Conservation (phyloP, 2,888 invertebrate genomes). For the Poecilobothrus nobilitatus region DNA sequence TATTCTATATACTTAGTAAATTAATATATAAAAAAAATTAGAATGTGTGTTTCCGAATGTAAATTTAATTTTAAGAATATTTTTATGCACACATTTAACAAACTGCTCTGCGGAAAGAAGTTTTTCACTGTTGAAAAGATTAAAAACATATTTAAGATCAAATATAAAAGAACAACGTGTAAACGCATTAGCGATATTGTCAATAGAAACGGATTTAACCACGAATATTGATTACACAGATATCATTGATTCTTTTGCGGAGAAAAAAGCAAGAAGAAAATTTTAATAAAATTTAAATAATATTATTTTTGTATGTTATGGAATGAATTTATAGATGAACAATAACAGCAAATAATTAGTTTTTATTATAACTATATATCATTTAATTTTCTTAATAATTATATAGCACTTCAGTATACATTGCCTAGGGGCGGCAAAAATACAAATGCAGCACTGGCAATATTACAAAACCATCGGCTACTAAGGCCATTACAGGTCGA, state of each 20-base stretch:
- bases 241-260: slow-evolving; percentile 7
- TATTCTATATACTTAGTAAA: too few relatives aligned
- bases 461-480: too few relatives aligned
- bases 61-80: slow-evolving; percentile 9
- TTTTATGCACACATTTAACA: slow-evolving; percentile 4
- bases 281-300: background rate
- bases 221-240: background rate
- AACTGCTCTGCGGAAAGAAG: slow-evolving; percentile 6
- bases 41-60: slow-evolving; percentile 4
- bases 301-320: background rate
- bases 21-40: slow-evolving; percentile 8
- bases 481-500: too few relatives aligned
- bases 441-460: slow-evolving; percentile 7
- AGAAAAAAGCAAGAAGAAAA: slow-evolving; percentile 8
- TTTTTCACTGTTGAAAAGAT: slow-evolving; percentile 9
- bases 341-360: background rate
- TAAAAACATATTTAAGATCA: slow-evolving; percentile 7
- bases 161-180: slow-evolving; percentile 7
- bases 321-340: slow-evolving; percentile 2
- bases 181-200: too few relatives aligned
- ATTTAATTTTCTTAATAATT: slow-evolving; percentile 1
- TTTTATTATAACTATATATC: background rate
- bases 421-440: slow-evolving; percentile 2
- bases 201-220: too few relatives aligned
- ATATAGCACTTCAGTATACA: slow-evolving; percentile 1